Evolutionary conservation across 30 jellyfish, hydroid and myxozoan genomes (phyloP).

Genomic region (Nemopilema nomurai): DNA sequence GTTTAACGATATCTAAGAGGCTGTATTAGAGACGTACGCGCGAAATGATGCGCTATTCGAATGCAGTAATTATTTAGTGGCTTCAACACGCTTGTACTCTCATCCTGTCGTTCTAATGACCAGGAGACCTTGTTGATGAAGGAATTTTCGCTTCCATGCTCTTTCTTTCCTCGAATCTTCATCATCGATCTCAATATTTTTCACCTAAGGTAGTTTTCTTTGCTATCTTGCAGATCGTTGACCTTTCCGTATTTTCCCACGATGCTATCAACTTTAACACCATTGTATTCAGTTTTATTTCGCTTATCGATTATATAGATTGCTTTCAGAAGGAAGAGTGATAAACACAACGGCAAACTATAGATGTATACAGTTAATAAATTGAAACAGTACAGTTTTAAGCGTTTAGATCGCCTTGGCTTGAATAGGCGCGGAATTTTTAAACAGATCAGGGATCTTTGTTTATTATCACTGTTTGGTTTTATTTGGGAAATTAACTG

Average conservation of each 20-base stretch:
- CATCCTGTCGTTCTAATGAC: no score
- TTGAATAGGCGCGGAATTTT: neutral
- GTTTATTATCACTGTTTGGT: neutral
- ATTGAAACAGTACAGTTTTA: neutral
- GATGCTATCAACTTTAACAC: neutral
- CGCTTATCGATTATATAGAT: neutral
- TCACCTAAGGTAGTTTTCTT: neutral
- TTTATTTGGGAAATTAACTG: neutral
- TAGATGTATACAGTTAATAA: neutral
- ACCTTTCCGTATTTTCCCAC: neutral
- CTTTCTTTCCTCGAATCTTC: no score
- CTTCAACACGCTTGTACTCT: no score
- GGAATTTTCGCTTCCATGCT: no score
- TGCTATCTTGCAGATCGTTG: neutral
- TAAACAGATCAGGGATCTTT: neutral
- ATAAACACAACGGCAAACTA: neutral
- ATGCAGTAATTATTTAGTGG: no score
- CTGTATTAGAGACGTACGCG: no score
- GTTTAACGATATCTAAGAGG: no score
- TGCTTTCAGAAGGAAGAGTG: neutral
- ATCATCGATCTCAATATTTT: neutral
- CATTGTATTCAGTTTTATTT: neutral
- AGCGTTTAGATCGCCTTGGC: neutral
- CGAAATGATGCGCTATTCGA: no score
- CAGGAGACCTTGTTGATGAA: no score